A percentile compares a stretch with the other conserved stretches of the same genome.
Evolutionary conservation across 2,888 invertebrate species (phyloP).

Genomic region (Halictus ligatus): DNA sequence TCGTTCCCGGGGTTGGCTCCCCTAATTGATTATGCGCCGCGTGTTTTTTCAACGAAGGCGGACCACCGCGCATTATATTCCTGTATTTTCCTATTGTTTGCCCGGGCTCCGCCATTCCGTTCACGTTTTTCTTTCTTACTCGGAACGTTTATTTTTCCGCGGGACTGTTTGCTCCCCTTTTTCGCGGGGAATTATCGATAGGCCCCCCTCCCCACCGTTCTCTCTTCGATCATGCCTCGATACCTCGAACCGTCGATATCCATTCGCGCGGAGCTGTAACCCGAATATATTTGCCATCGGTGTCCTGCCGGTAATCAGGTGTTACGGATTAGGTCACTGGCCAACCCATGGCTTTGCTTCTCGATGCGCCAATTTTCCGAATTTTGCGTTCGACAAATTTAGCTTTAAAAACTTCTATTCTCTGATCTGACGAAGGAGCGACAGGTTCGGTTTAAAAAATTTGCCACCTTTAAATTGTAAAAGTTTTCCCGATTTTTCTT

Average conservation of each 20-base stretch:
- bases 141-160: slow-evolving; percentile 15
- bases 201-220: background rate
- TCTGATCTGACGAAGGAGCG: too few relatives aligned
- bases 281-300: background rate
- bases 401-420: background rate
- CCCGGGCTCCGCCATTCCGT: background rate
- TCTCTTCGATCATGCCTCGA: background rate
- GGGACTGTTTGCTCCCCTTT: background rate
- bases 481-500: too few relatives aligned
- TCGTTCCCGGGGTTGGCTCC: background rate
- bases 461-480: too few relatives aligned
- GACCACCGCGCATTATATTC: background rate
- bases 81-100: slow-evolving; percentile 18
- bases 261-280: background rate
- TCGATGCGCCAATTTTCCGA: background rate
- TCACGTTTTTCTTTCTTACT: background rate
- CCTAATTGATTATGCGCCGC: background rate
- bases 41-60: slow-evolving; percentile 14
- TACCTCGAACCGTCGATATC: background rate
- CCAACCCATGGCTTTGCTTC: background rate
- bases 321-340: background rate
- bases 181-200: background rate
- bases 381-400: background rate
- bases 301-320: background rate
- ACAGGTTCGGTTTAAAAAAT: too few relatives aligned